Base-by-base conservation (phyloP, 1,140 invertebrate species). In the Heterodera schachtii region DNA sequence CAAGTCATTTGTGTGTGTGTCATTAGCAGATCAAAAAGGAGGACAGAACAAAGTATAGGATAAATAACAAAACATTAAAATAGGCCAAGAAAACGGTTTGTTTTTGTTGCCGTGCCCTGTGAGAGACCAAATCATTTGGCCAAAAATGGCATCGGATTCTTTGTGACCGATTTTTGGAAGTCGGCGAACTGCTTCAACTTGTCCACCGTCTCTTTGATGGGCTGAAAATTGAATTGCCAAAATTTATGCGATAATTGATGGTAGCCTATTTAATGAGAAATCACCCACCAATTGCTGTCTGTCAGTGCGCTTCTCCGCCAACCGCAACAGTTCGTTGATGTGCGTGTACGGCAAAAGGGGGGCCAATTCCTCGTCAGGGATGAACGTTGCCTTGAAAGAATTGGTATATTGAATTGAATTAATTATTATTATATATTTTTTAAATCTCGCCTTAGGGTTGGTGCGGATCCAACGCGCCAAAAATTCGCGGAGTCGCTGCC, bases 301-400 rank as follows among this genome's bases (percentile, higher is more conserved):
- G 73, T 73, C 74, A 41, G 43, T 16, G 31, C 31, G 43, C 19
- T 78, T 83, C 16, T 84, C 74, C n/a, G 81, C 82, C 67, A 83
- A 49, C 21, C 75, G 82, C 31, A 83, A 84, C 43, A 83, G 49
- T 44, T 64, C 41, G 16, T 83, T 80, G 73, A 84, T 85, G 46
- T 81, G 82, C 31, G 52, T 82, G 41, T 73, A 84, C 13, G 83
- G 83, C 49, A 84, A 16, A 31, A 78, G 49, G n/a, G 75, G n/a
- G 31, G 43, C 85, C 16, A 85, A n/a, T 43, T 82, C 71, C 47
- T 79, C 79, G 44, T 49, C 21, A 9, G 43, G 60, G 19, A 60
- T 84, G 13, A 75, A 57, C 13, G 84, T 82, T 21, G 85, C 43
- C 81, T 80, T 8, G 31, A 11, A n/a, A 11, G 11, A 60, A n/a